phyloP scores from a whole-genome alignment of 2,797 vertebrate species.

The Melanotaenia pygmaea region DNA sequence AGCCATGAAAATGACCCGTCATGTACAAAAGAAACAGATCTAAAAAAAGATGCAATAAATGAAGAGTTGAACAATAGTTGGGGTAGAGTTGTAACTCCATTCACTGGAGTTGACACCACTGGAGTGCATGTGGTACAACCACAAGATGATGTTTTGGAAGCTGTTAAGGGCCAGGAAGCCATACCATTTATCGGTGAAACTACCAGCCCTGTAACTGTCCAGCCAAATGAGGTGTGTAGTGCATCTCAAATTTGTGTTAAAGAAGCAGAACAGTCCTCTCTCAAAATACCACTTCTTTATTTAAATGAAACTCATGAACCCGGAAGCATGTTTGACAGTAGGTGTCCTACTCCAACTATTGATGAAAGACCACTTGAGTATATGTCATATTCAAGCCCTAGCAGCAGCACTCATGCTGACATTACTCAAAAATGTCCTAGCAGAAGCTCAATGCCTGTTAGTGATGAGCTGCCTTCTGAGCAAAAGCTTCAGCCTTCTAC shows the following conservation, averaged over 20 bases:
- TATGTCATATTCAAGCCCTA: conserved; percentile 6
- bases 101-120: conserved; percentile 39
- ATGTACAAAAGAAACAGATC: conserved; percentile 6
- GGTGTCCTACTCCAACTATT: conserved; percentile 74
- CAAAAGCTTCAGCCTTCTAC: conserved; percentile 10
- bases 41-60: conserved; percentile 3
- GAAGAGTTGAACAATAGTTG: conserved; percentile 17
- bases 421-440: not conserved
- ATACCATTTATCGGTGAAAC: conserved; percentile 30
- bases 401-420: conserved; percentile 7
- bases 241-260: conserved; percentile 9
- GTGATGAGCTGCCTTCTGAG: conserved; percentile 27
- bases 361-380: conserved; percentile 68
- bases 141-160: conserved; percentile 21
- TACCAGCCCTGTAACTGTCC: not conserved
- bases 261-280: conserved; percentile 5
- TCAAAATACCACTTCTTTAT: conserved; percentile 27
- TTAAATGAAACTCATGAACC: conserved; percentile 27
- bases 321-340: conserved; percentile 39
- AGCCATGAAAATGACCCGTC: conserved; percentile 8
- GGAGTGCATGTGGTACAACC: not conserved
- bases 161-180: conserved; percentile 17
- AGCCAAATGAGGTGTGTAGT: conserved; percentile 1
- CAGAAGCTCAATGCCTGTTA: conserved; percentile 20
- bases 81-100: conserved; percentile 31